Evolutionary conservation across 2,888 invertebrate species (phyloP), one percentile per base, ranked within the genome.

Genomic region (Drosophila cracens): DNA sequence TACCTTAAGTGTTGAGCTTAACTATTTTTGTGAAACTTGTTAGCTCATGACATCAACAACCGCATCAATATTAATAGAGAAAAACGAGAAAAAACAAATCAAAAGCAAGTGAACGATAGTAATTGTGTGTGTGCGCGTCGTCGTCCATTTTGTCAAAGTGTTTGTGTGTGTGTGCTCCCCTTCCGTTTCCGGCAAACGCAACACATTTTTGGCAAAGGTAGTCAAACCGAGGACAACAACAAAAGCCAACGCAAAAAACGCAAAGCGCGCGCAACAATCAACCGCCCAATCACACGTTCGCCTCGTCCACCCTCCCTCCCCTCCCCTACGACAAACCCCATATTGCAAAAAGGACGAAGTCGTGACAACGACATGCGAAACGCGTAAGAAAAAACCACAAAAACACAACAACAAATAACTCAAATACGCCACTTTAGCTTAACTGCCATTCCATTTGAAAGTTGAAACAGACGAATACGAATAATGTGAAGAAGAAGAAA

Each of bases 241-340:
- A 46, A 56, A 48, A 40, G 52, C 54, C n/a, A 59, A 48, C 54
- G 16, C 46, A 46, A 51, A 70, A 36, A 43, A 52, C 21, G 36
- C n/a, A 58, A 68, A 84, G 71, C 77, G 88, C 82, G 83, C 84
- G 89, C 89, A 77, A 80, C 72, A 81, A 76, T 67, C 57, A 70
- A 65, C 46, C 63, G 78, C 60, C 46, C 46, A 33, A 74, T 27
- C 67, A 48, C 33, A 52, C 59, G 70, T 46, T 58, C 58, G 51
- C n/a, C 34, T 16, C 46, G 58, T 13, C 16, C 48, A 16, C 34
- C 33, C 18, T 2, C 1, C 29, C 59, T 7, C 13, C 11, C 4
- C n/a, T 10, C 4, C 18, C 0, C 33, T 0, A 46, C 21, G 33
- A 33, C 52, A 16, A 21, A 0, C 21, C 13, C 25, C 48, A 18